These are phyloP conservation scores for Syngnathus rostellatus DNA, from an alignment of 2,797 vertebrate genomes.

Conservation along the genomic window DNA sequence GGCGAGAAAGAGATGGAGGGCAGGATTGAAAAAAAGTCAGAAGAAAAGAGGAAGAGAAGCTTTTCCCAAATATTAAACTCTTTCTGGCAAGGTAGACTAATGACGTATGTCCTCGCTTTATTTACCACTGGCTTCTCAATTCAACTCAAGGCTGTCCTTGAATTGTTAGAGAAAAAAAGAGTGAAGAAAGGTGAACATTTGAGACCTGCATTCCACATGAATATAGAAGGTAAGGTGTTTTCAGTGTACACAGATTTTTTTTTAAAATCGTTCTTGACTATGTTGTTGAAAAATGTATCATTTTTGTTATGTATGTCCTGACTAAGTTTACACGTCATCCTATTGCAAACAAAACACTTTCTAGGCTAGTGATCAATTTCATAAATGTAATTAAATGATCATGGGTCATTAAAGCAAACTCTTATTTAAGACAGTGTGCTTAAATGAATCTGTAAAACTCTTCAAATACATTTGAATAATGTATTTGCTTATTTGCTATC, in stretches of 20 bases:
- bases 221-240: background rate
- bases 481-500: background rate
- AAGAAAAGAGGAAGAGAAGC: constrained; percentile 26
- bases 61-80: constrained; percentile 46
- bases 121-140: constrained; percentile 22
- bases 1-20: constrained; percentile 25
- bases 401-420: no score
- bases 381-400: background rate
- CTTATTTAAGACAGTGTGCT: background rate
- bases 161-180: constrained; percentile 21
- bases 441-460: background rate
- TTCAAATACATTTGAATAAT: background rate
- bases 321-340: background rate
- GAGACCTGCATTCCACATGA: background rate
- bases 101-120: constrained; percentile 34
- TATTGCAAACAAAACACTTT: background rate
- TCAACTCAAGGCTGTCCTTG: constrained; percentile 34
- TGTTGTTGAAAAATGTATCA: no score
- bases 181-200: constrained; percentile 11
- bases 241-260: no score
- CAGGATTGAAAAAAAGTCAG: constrained; percentile 23
- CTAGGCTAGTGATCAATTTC: background rate
- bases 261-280: no score
- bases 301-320: no score
- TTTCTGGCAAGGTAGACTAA: constrained; percentile 36